A percentile compares a stretch with the other conserved stretches of the same genome.
Evolutionary conservation across 2,113 vertebrate species (phyloP).

Genomic region (Otus sunia): DNA sequence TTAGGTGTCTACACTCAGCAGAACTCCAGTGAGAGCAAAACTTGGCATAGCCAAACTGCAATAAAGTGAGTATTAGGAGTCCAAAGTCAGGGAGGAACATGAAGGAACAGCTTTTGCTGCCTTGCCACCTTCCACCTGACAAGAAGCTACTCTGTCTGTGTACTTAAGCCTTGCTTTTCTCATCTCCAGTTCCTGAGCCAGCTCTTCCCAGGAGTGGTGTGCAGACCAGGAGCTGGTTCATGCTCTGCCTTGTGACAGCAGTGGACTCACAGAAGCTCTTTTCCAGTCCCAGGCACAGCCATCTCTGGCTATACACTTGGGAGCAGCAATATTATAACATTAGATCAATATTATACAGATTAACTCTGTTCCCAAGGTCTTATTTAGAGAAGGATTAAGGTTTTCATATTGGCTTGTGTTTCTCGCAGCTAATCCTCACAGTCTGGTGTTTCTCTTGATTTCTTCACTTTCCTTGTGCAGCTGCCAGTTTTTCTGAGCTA

Average conservation of each 20-base stretch:
- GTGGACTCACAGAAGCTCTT: neutral
- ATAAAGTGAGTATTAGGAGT: neutral
- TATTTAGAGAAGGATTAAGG: neutral
- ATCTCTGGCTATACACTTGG: neutral
- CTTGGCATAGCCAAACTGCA: neutral
- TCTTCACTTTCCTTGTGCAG: neutral
- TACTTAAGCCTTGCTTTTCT: neutral
- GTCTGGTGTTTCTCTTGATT: neutral
- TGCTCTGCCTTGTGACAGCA: neutral
- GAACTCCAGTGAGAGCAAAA: neutral
- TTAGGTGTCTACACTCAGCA: neutral
- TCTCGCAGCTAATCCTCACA: neutral
- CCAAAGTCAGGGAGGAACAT: neutral
- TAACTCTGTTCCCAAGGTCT: neutral
- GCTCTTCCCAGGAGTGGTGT: neutral
- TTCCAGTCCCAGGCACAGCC: neutral
- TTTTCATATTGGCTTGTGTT: neutral
- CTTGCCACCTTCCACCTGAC: neutral
- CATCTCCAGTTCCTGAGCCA: neutral
- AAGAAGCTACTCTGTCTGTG: neutral
- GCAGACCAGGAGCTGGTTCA: neutral
- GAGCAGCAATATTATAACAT: neutral
- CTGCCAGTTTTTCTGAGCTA: conserved; percentile 12
- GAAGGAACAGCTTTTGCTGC: neutral
- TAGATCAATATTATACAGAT: neutral